Evolutionary conservation across 2,888 invertebrate species (phyloP).

Genomic region (Hypomecis punctinalis): DNA sequence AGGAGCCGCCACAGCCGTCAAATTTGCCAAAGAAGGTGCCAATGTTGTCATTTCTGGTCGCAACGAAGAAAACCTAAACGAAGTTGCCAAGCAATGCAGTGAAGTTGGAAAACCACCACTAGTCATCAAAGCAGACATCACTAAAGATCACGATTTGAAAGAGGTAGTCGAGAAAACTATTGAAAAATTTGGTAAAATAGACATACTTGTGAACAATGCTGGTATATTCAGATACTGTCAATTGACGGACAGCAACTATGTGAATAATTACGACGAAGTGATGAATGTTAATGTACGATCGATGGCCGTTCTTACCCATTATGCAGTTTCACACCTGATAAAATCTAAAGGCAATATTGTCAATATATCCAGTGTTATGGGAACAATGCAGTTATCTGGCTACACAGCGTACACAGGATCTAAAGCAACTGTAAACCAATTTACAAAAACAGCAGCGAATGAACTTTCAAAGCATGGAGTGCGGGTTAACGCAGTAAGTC

Average conservation of each 20-base stretch:
- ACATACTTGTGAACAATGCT: constrained; percentile 61
- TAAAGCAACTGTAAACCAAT: constrained; percentile 90
- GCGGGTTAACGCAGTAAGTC: constrained; percentile 89
- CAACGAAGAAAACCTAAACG: constrained; percentile 48
- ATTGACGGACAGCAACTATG: not conserved
- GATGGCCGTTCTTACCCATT: constrained; percentile 48
- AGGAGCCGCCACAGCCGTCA: constrained; percentile 50
- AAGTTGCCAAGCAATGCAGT: constrained; percentile 44
- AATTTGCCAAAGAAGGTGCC: constrained; percentile 53
- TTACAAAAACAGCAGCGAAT: constrained; percentile 88
- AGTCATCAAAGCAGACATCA: constrained; percentile 52
- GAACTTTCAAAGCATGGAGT: constrained; percentile 85
- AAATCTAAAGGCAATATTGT: constrained; percentile 58
- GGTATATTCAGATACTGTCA: constrained; percentile 40
- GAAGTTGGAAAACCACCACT: constrained; percentile 45
- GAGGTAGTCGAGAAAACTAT: constrained; percentile 49
- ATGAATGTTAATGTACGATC: constrained; percentile 55
- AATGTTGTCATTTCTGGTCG: constrained; percentile 54
- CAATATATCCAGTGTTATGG: constrained; percentile 58
- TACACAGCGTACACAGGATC: constrained; percentile 85
- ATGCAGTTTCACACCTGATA: constrained; percentile 53
- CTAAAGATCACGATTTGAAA: constrained; percentile 49
- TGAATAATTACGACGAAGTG: constrained; percentile 51
- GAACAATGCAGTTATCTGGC: constrained; percentile 8
- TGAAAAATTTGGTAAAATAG: constrained; percentile 52